Conservation (phyloP, 92 coral and sea anemone species). For the Pocillopora meandrina region DNA sequence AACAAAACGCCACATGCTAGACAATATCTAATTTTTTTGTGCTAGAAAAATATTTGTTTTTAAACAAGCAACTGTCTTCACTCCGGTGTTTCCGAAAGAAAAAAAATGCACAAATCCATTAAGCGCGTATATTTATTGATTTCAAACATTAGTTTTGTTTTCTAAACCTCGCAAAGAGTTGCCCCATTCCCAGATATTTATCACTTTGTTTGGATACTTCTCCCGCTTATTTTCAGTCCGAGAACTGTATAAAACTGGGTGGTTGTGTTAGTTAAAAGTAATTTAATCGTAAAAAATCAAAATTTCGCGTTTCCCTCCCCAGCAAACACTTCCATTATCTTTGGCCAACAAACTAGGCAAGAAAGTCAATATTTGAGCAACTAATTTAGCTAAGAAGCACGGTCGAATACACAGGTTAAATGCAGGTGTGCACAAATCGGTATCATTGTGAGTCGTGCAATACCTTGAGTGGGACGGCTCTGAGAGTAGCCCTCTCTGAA, state of each 20-base stretch:
- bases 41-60: too few species aligned
- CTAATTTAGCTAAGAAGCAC: background rate
- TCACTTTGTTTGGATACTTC: background rate
- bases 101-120: too few species aligned
- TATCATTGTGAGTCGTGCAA: background rate
- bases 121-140: too few species aligned
- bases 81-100: too few species aligned
- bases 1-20: background rate
- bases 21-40: too few species aligned
- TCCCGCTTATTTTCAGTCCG: too few species aligned
- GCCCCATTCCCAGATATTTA: too few species aligned
- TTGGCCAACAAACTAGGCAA: background rate
- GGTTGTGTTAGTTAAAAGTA: background rate
- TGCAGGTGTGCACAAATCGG: slow-evolving; percentile 3
- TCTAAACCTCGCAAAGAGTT: too few species aligned
- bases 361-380: background rate
- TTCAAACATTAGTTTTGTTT: too few species aligned
- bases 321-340: background rate
- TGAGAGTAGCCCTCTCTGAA: too few species aligned
- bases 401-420: background rate
- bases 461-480: too few species aligned
- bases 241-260: background rate
- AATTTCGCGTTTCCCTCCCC: background rate
- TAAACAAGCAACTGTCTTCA: too few species aligned
- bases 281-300: background rate